These are phyloP conservation scores for Bufo gargarizans DNA, from an alignment of 2,113 vertebrate species.

Conservation along the genomic window DNA sequence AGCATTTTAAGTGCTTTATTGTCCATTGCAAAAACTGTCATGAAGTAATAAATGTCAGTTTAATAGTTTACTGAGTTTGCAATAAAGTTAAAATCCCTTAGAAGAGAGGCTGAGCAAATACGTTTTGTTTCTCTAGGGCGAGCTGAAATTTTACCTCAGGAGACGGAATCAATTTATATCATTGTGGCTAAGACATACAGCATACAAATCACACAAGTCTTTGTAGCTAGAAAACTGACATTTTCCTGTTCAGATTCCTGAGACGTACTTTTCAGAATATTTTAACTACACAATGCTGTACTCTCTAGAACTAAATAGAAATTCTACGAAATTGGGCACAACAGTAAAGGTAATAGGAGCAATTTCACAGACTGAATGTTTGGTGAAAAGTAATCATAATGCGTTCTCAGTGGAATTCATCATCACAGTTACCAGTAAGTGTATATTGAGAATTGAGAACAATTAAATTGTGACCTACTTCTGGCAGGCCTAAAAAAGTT, in stretches of 20 bases:
- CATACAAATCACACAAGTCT: conserved; percentile 53
- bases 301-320: conserved; percentile 37
- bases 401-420: conserved; percentile 7
- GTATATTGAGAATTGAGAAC: conserved; percentile 12
- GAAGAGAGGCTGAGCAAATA: conserved; percentile 56
- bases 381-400: conserved; percentile 45
- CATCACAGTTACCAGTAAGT: conserved; percentile 26
- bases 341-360: conserved; percentile 31
- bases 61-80: conserved; percentile 59
- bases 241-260: conserved; percentile 38
- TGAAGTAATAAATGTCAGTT: conserved; percentile 55
- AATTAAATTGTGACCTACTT: conserved; percentile 33
- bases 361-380: conserved; percentile 29
- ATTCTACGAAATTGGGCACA: conserved; percentile 4
- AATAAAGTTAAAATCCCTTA: conserved; percentile 55
- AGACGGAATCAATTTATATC: conserved; percentile 58
- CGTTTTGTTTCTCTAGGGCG: conserved; percentile 56
- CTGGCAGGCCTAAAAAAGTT: neutral
- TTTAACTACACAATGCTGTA: conserved; percentile 34
- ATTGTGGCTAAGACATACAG: conserved; percentile 50
- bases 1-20: conserved; percentile 52
- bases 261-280: conserved; percentile 52
- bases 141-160: conserved; percentile 58
- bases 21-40: conserved; percentile 53
- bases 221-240: conserved; percentile 52